Evolutionary conservation across 2,113 vertebrate species (phyloP), one percentile per base, ranked within the genome.

Genomic region (Pollimyrus isidori): DNA sequence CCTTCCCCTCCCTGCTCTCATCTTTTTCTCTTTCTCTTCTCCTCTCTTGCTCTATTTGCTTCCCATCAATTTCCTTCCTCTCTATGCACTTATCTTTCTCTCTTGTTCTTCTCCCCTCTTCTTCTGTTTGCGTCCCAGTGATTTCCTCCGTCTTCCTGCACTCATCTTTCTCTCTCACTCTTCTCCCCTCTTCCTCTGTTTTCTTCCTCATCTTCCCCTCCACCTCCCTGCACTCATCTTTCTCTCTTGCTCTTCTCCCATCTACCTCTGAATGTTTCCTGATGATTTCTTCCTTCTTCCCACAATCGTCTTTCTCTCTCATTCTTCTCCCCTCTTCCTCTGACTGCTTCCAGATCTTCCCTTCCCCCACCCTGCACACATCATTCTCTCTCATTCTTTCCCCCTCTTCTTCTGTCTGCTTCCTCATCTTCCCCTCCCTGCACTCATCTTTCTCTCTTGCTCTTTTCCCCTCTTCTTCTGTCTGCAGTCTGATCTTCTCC

Each of bases 251-350:
- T 50, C 42, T 46, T 42, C 39, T 83, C 80, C 3, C 42, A 0
- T 23, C 21, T 46, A 46, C 21, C 42, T 83, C 21, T 23, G 23
- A 15, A 15, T n/a, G 86, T 89, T 58, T 69, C 13, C 89, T 15
- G 69, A 90, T 13, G 88, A 83, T 48, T 88, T 82, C 85, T 39
- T 90, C 90, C 35, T 58, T 46, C 87, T 88, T 87, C n/a, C 0
- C 42, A 35, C 52, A 9, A 2, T 91, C 83, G 49, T 80, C 45
- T 58, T 82, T 58, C 88, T 88, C 90, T 86, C 86, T 85, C 69
- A 19, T 83, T 90, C 87, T 86, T 90, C 88, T 48, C 83, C 65
- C 90, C 15, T 87, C 83, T 90, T 30, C 84, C n/a, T 49, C 91
- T 91, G 84, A 87, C 92, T 87, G 19, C 88, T 35, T 30, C 11